Base-by-base conservation (phyloP, 1,140 invertebrate genomes). In the Dryas iulia region DNA sequence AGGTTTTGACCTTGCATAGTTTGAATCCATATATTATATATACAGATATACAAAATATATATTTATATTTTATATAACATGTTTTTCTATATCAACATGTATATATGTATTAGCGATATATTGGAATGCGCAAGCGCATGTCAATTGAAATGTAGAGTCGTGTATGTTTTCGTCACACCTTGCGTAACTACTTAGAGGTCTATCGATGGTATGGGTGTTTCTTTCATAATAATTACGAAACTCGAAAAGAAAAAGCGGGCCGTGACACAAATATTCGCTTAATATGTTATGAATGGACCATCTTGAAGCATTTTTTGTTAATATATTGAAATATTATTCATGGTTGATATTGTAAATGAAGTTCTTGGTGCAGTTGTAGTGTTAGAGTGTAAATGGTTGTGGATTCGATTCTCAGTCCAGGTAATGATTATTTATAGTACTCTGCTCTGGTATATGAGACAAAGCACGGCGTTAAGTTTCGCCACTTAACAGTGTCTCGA, bases 161-260 rank as follows among this genome's bases (percentile, higher is more conserved):
- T 72, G 60, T 72, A 65, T 72, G 57, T 66, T 60, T 68, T 63
- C 35, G 68, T 52, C 68, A 71, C 33, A 26, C 21, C 47, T 68
- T 68, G 66, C 59, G 66, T 62, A 69, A 69, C 25, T 33, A n/a
- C 59, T 62, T 69, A 35, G 39, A 69, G 59, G 66, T 62, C 66
- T 61, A 62, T 69, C 39, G 66, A 69, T 58, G 66, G 52, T 54
- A 58, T 62, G 62, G 59, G 59, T 62, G 66, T 31, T 33, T 47
- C 39, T 47, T 47, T 47, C 39, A 47, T 47, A 47, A 47, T 47
- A 47, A 47, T 69, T 60, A 23, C 66, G 66, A 33, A 59, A 61
- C 58, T n/a, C 23, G 64, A 47, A 47, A 47, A 39, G 23, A 68
- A 69, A 63, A 69, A 35, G 59, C 57, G 57, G 66, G 54, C 33